Base-by-base conservation (phyloP, 2,113 vertebrate genomes). In the Saguinus imperator region DNA sequence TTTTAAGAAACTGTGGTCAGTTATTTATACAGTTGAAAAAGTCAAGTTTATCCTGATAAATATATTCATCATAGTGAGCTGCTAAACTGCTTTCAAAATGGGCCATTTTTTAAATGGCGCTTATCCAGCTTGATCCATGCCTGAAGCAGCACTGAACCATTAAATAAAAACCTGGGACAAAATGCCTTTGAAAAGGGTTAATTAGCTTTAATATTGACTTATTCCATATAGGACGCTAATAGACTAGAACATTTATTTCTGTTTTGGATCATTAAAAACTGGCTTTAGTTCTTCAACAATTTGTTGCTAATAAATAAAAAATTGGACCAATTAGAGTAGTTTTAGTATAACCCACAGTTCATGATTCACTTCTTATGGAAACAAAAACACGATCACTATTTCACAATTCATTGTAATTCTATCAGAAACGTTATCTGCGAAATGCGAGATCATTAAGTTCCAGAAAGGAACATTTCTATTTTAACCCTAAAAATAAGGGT, bases 141-240 rank as follows among this genome's bases (percentile, higher is more conserved):
- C 98, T 99, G 98, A 99, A 98, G 98, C 98, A 97, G 99, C 99
- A 99, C 98, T 99, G 98, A 99, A 99, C 98, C 99, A 99, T 99
- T 99, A 99, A 99, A 99, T 99, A 99, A 99, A 99, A 99, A 98
- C 98, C 98, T 87, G 98, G 98, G 99, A 99, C 99, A 99, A 99
- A 99, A 99, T 98, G 99, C 99, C 98, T 99, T 98, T 99, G 99
- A 99, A 99, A 99, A 99, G 99, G 99, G 99, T 99, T 99, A 99
- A 99, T 99, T 99, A 99, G 99, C 99, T 99, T 99, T 99, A 99
- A 99, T 99, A 99, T 99, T 99, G 99, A 99, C 99, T 99, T 99
- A 99, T 99, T 99, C 99, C 98, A 96, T 99, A 99, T 99, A 99
- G 99, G 98, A 99, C 92, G 98, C 98, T 99, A 99, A 99, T 99